Evolutionary conservation across 1,140 invertebrate genomes (phyloP), one percentile per base, ranked within the genome.

Genomic region (Argopecten irradians): DNA sequence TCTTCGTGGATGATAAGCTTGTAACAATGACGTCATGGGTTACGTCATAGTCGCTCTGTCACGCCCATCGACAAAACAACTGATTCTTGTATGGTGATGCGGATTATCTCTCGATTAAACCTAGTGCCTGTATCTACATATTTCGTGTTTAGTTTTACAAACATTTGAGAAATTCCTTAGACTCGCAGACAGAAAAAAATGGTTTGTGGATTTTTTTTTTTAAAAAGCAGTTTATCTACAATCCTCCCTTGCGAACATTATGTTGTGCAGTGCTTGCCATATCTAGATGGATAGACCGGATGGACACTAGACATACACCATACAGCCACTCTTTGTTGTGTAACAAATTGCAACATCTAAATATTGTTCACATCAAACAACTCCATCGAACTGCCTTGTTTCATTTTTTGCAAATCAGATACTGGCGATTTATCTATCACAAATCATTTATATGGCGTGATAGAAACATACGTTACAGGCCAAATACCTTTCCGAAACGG

Each of bases 141-240:
- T 46, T 16, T 19, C 43, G 11, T 19, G 3, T 55, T 71, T 71
- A n/a, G n/a, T 28, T 71, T 71, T 71, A n/a, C 55, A 71, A 71
- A 71, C 55, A 71, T 0, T 71, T 8, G 0, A 28, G 5, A 16
- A n/a, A 28, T 71, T 71, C 55, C 28, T 71, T 71, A 71, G 5
- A 28, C 22, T 71, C 16, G 11, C 5, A n/a, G 55, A 71, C n/a
- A 5, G 2, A 71, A 28, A 71, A 16, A 71, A 28, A n/a, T 28
- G 7, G n/a, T n/a, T n/a, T 28, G 1, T 28, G n/a, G 55, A 71
- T 71, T 28, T 71, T 71, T 71, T 28, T 71, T 71, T 8, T 28
- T 71, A 71, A 71, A 71, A 71, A 71, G 55, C 22, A 71, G 55
- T n/a, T 71, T 71, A 71, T 71, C 55, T 71, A 28, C n/a, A 71